Percentiles rank a stretch among this genome's conserved stretches.
These are phyloP conservation scores for Drosophila recens DNA, from an alignment of 2,888 invertebrate species.

Conservation along the genomic window DNA sequence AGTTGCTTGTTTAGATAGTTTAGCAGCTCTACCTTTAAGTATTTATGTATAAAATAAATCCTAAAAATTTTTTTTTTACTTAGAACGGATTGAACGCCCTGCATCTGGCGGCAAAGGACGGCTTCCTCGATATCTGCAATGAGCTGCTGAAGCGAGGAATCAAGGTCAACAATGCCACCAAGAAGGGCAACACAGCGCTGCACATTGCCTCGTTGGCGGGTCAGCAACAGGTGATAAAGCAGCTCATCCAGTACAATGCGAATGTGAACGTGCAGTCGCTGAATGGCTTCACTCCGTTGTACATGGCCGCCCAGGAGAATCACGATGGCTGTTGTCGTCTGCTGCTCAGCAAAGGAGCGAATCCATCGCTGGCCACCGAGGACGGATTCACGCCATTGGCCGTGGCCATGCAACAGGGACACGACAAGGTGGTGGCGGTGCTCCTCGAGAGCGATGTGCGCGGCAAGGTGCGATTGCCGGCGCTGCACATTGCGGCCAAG, in stretches of 20 bases:
- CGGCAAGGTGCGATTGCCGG: conserved; percentile 97
- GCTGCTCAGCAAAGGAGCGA: conserved; percentile 96
- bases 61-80: conserved; percentile 45
- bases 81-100: conserved; percentile 98
- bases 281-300: conserved; percentile 98
- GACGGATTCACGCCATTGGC: conserved; percentile 99
- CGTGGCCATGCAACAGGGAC: conserved; percentile 99
- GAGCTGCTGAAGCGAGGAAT: conserved; percentile 96
- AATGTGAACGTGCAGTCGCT: conserved; percentile 98
- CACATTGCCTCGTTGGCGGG: conserved; percentile 99
- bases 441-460: conserved; percentile 97
- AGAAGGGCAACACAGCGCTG: conserved; percentile 98
- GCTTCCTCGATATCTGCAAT: conserved; percentile 96
- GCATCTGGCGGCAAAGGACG: conserved; percentile 98
- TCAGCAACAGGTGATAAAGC: conserved; percentile 96
- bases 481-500: conserved; percentile 99
- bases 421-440: conserved; percentile 98
- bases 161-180: conserved; percentile 97
- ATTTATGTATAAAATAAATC: background rate
- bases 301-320: conserved; percentile 99
- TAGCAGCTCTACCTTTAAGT: too few relatives aligned
- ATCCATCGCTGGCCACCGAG: conserved; percentile 98
- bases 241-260: conserved; percentile 95
- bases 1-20: too few relatives aligned
- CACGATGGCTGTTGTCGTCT: conserved; percentile 97